Conservation (phyloP, 2,113 vertebrate genomes). For the Oryzias melastigma region DNA sequence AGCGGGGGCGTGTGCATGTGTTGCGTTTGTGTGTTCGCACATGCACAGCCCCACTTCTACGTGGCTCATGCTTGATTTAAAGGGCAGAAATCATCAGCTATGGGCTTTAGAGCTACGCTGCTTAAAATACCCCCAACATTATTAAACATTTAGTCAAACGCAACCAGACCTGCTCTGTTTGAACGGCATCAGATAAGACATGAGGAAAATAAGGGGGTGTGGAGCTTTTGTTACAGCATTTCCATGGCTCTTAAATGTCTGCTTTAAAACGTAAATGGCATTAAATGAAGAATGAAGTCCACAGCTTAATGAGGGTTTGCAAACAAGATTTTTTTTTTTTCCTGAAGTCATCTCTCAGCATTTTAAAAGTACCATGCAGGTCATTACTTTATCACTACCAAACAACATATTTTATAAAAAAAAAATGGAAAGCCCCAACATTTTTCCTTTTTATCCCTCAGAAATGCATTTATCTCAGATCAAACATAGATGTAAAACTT, state of each 20-base stretch:
- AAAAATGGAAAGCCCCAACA: background rate
- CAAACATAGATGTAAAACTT: background rate
- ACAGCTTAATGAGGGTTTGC: no score
- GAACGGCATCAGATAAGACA: background rate
- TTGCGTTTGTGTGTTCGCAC: background rate
- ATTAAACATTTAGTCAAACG: background rate
- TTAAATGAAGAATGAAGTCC: no score
- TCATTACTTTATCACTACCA: no score
- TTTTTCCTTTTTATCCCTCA: background rate
- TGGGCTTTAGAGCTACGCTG: background rate
- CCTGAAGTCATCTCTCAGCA: no score
- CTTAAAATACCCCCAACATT: background rate
- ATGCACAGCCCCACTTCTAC: background rate
- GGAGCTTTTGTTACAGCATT: no score
- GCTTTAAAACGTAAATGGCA: no score
- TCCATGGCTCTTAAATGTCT: no score
- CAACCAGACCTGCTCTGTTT: background rate
- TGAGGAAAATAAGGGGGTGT: no score
- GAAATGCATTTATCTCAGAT: background rate
- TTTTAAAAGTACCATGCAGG: no score
- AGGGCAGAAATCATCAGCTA: slow-evolving; percentile 2
- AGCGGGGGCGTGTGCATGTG: background rate
- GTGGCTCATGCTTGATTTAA: slow-evolving; percentile 1
- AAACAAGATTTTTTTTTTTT: no score
- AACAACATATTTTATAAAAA: no score